These are phyloP conservation scores for Neodon shergylaensis DNA, from an alignment of 2,113 vertebrate species.

Conservation along the genomic window DNA sequence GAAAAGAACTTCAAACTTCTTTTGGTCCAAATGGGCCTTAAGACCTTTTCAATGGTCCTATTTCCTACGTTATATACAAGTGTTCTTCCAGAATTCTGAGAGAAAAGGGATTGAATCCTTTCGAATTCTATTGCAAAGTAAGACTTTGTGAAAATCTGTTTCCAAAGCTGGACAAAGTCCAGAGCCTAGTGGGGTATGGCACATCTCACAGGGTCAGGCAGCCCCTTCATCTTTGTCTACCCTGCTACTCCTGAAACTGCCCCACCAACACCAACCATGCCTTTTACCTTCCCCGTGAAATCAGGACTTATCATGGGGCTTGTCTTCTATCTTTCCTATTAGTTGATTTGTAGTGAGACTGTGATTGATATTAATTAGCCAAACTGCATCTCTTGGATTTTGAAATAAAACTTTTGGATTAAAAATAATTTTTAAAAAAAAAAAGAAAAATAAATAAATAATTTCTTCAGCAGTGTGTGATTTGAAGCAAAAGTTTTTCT, in stretches of 20 bases:
- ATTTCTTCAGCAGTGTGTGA: neutral
- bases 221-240: neutral
- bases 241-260: neutral
- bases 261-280: neutral
- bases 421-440: neutral
- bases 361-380: neutral
- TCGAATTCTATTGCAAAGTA: neutral
- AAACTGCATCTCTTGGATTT: neutral
- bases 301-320: neutral
- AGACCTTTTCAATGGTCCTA: neutral
- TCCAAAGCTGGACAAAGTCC: neutral
- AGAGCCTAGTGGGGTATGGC: neutral
- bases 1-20: neutral
- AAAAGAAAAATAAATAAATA: neutral
- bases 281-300: neutral
- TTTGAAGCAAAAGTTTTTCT: neutral
- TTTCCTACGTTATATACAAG: neutral
- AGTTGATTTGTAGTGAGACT: neutral
- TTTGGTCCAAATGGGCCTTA: neutral
- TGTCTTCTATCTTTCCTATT: neutral
- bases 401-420: constrained; percentile 6
- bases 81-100: neutral
- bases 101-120: neutral
- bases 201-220: neutral
- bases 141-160: neutral